Evolutionary conservation across 2,113 vertebrate genomes (phyloP), one percentile per base, ranked within the genome.

Genomic region (Ia io): DNA sequence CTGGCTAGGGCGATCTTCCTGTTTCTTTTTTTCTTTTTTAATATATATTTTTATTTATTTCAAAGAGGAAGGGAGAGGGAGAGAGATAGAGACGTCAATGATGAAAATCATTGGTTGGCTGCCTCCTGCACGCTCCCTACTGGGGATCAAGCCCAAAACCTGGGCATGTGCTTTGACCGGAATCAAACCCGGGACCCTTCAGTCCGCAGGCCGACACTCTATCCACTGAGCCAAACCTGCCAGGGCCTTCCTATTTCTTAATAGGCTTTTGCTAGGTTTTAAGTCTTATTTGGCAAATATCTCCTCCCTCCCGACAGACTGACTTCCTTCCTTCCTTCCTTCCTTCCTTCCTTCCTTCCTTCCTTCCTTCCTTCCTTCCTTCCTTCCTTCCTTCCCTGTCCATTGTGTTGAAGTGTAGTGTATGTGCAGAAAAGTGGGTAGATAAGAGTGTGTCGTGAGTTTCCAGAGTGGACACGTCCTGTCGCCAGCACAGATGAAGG

Each of bases 371-470:
- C 30, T 30, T 10, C 7, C 42, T 3, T 18, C 3, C 42, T 3
- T 18, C 3, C 22, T 44, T 11, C n/a, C 30, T 28, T 42, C n/a
- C 28, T 42, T 44, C 20, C 13, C 12, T 5, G 12, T 6, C 11
- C 18, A 2, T 67, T 25, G 30, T 17, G 11, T 35, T 1, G 2
- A 9, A 11, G 9, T 11, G 4, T 0, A 47, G 1, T 5, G 0
- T 2, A 6, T 5, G 1, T 37, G 17, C 35, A 30, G 53, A 20
- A 25, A 44, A 25, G 70, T 7, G 12, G 6, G 0, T 6, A 4
- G 1, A 5, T 18, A 30, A 23, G 70, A 35, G 30, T n/a, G 30
- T 4, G 10, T 18, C 5, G 6, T 20, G 40, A 44, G 13, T 30
- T 14, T 30, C 6, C 40, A 32, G 28, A 16, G 73, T 5, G 42